These are phyloP conservation scores for Selenia dentaria DNA, from an alignment of 2,888 invertebrate genomes.

Conservation along the genomic window DNA sequence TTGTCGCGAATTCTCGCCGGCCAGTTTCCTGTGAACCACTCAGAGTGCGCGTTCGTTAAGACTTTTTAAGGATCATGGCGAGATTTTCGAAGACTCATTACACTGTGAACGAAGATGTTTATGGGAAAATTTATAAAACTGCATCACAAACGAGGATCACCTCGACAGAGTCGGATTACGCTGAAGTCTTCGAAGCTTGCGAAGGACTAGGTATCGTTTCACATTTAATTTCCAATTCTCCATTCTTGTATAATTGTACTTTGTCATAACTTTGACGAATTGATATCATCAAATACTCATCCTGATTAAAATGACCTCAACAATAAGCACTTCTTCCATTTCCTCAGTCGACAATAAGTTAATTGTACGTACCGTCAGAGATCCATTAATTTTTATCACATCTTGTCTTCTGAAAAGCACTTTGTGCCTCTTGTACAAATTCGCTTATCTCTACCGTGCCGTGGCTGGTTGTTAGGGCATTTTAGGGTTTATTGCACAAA, in stretches of 20 bases:
- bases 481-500: conserved; percentile 32
- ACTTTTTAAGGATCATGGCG: conserved; percentile 28
- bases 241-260: too few relatives aligned
- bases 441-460: conserved; percentile 41
- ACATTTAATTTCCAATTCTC: too few relatives aligned
- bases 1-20: conserved; percentile 52
- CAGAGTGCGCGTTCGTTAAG: conserved; percentile 30
- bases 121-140: conserved; percentile 73
- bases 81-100: conserved; percentile 68
- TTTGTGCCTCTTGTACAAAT: conserved; percentile 34
- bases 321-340: conserved; percentile 2
- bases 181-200: conserved; percentile 71
- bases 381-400: conserved; percentile 28
- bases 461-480: conserved; percentile 19
- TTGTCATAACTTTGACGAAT: too few relatives aligned
- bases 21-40: conserved; percentile 57
- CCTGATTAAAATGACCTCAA: conserved; percentile 15
- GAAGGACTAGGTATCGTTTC: conserved; percentile 65
- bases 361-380: conserved; percentile 4
- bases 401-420: conserved; percentile 21
- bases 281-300: neutral
- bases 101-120: conserved; percentile 76
- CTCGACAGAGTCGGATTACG: conserved; percentile 61
- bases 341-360: conserved; percentile 1
- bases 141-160: conserved; percentile 42